Evolutionary conservation across 2,797 vertebrate species (phyloP), one percentile per base, ranked within the genome.

Genomic region (Philypnodon macrostomus): DNA sequence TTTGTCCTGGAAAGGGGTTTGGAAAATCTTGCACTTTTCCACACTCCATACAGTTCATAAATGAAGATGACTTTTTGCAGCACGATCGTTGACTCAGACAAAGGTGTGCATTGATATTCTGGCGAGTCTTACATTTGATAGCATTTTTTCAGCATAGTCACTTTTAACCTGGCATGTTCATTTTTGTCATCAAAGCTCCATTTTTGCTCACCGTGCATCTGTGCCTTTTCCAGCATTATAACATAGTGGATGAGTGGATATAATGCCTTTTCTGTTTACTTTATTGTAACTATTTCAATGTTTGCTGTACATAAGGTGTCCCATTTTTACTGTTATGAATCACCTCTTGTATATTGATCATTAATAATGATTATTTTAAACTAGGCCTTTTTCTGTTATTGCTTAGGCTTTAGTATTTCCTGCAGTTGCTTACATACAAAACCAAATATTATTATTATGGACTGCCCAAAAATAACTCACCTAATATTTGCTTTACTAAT

Each of bases 101-200:
- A 58, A 61, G 42, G 60, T 77, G 76, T 75, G 70, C 60, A 42
- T 78, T 79, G 71, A 67, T 60, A 53, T 80, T 71, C 70, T 58
- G 77, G 83, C 85, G 77, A 44, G 58, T 79, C 67, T 72, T 85
- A 79, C 67, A 88, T 85, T 78, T 86, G 61, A 41, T 56, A 76
- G 73, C 53, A 69, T 62, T 83, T 83, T 54, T 67, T 79, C 49
- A 27, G 71, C 79, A 73, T 59, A 53, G 55, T 69, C 71, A 76
- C 77, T 82, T 84, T 77, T 71, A 75, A 85, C 63, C 60, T n/a
- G 21, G 63, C 57, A 69, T 63, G 67, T 86, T 79, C 61, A 72
- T 77, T 84, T 88, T 82, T 81, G 78, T 81, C 79, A 73, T 87
- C 70, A 78, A 72, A 68, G 59, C 53, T 63, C 81, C 82, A 75